Base-by-base conservation (phyloP, 1,140 invertebrate genomes). In the Amphibalanus amphitrite region DNA sequence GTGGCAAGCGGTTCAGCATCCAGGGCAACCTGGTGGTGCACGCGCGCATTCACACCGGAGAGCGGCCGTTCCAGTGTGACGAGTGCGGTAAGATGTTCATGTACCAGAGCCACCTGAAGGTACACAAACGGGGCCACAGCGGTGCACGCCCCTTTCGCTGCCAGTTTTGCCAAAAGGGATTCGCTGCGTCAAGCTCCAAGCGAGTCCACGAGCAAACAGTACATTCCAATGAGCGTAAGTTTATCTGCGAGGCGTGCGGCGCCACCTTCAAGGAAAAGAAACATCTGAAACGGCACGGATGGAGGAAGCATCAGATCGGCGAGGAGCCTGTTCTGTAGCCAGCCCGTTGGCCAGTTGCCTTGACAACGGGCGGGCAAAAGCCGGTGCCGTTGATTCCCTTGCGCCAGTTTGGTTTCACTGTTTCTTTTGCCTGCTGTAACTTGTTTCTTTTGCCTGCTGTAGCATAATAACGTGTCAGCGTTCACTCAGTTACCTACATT, bases 1-100 rank as follows among this genome's bases (percentile, higher is more conserved):
- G 96, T 80, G 88, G 91, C 17, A 98, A 99, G 59, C 69, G 71
- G 8, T 75, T 72, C 59, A 73, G 72, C 28, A 71, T 73, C 33
- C 71, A 73, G 23, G 74, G 74, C 69, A 75, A 75, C 65, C 74
- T 75, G 59, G 74, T 74, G 71, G 72, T 72, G 29, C 82, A 77
- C 72, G 72, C 28, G 76, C 69, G 76, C n/a, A 73, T 74, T 20
- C 77, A 78, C 70, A 79, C 78, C 0, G 78, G 83, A 0, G 83
- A 84, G 76, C 73, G 81, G 67, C 83, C 83, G 25, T 84, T 80
- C 75, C 76, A 77, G 71, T 84, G 83, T 73, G 79, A 79, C 71
- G 77, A 82, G 67, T 84, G 83, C 75, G 77, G 77, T 59, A 82
- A 82, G 74, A 72, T 76, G 10, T 82, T 82, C 75, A 77, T 79